These are phyloP conservation scores for Ladona fulva DNA, from an alignment of 1,140 invertebrate species.

Conservation along the genomic window DNA sequence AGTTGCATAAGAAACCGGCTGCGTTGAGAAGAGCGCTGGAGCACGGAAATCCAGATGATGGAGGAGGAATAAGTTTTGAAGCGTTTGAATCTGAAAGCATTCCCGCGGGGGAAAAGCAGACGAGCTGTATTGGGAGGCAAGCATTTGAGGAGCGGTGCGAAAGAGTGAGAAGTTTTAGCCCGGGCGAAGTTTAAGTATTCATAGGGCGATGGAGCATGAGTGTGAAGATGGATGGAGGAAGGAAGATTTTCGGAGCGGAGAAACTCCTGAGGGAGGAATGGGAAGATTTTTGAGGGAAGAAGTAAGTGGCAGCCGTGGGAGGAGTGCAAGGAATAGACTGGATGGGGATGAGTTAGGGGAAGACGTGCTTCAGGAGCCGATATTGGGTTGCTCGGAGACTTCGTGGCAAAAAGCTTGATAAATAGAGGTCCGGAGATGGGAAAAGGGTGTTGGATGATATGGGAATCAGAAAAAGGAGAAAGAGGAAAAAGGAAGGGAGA, in stretches of 20 bases:
- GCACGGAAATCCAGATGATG: too few species aligned
- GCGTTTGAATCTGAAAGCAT: too few species aligned
- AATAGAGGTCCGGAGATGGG: background rate
- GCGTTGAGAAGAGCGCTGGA: too few species aligned
- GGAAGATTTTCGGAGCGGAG: background rate
- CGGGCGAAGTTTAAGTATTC: background rate
- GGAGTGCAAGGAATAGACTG: background rate
- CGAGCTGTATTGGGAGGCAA: too few species aligned
- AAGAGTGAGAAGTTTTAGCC: background rate
- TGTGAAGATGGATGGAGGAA: background rate
- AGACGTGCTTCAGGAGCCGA: constrained; percentile 1
- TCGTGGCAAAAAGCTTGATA: constrained; percentile 2
- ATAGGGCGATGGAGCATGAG: background rate
- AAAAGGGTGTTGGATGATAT: background rate
- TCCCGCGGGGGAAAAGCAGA: too few species aligned
- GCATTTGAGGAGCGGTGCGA: background rate
- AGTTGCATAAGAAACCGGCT: too few species aligned
- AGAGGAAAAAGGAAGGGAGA: background rate
- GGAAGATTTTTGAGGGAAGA: background rate
- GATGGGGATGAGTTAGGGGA: background rate
- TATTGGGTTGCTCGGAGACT: constrained; percentile 3
- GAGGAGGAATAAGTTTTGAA: too few species aligned
- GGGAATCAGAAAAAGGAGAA: background rate
- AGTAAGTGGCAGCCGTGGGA: background rate
- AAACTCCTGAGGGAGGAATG: too few species aligned